A percentile compares a stretch with the other conserved stretches of the same genome.
Evolutionary conservation across 2,888 invertebrate species (phyloP).

Genomic region (Crepidodera aurea): DNA sequence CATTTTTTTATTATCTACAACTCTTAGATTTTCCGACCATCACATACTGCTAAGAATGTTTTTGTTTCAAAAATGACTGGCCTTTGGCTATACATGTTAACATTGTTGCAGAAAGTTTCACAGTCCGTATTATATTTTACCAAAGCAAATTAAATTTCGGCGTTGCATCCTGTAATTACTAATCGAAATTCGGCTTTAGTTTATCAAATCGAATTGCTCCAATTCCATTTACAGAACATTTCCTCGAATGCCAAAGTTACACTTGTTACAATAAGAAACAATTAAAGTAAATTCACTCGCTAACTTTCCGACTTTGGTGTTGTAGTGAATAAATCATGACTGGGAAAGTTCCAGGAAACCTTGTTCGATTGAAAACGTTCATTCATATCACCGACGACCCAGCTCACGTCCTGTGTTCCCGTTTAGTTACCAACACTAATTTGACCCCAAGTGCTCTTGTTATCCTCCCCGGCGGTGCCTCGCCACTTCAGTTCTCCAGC

Average conservation of each 20-base stretch:
- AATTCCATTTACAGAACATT: slow-evolving; percentile 15
- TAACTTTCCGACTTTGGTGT: slow-evolving; percentile 24
- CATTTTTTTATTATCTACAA: too few species aligned
- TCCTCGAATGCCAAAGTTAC: slow-evolving; percentile 20
- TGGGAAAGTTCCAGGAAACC: slow-evolving; percentile 30
- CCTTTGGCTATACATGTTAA: too few species aligned
- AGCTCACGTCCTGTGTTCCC: slow-evolving; percentile 21
- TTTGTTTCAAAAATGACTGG: too few species aligned
- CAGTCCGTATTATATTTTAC: too few species aligned
- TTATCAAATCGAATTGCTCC: slow-evolving; percentile 18
- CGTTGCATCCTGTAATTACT: slow-evolving; percentile 15
- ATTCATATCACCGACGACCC: slow-evolving; percentile 18
- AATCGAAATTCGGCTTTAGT: slow-evolving; percentile 20
- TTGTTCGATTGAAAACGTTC: slow-evolving; percentile 47
- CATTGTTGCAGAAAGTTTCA: too few species aligned
- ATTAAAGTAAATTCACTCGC: slow-evolving; percentile 29
- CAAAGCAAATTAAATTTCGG: background rate
- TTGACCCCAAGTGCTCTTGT: slow-evolving; percentile 18
- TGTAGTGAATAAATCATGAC: slow-evolving; percentile 33
- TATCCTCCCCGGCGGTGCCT: background rate
- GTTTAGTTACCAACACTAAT: slow-evolving; percentile 22
- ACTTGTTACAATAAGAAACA: slow-evolving; percentile 29
- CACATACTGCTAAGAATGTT: too few species aligned
- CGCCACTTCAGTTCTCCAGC: background rate
- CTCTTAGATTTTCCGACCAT: too few species aligned